Base-by-base conservation (phyloP, 2,797 vertebrate species). In the Morus bassanus region DNA sequence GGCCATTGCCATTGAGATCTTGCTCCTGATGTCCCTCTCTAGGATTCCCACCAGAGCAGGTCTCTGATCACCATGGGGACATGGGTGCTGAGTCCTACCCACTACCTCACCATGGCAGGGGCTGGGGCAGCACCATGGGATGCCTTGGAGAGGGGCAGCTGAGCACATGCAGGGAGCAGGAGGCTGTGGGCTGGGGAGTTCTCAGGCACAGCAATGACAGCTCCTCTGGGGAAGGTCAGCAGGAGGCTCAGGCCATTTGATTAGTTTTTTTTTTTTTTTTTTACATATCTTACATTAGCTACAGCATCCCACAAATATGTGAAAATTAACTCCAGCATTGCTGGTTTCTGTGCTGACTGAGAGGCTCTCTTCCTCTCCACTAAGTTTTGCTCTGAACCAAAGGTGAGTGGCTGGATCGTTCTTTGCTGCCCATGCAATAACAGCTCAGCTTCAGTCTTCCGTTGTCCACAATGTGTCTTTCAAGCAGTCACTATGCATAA, bases 71-170 rank as follows among this genome's bases (percentile, higher is more conserved):
- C 33, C n/a, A 6, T 43, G 25, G 25, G 11, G 31, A 57, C 1
- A 3, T 50, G 18, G 7, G 9, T 67, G 17, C 35, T 43, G 43
- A 67, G 17, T 50, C 25, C 43, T 67, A 41, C 19, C 2, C 12
- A 4, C 9, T 23, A 9, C 21, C 11, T 23, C 12, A 30, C 16
- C 21, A 6, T 1, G 1, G 9, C 16, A 43, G 17, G 25, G 35
- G 8, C 24, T n/a, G 10, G 31, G 30, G 8, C 39, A n/a, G n/a
- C 2, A 1, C 31, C 4, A 2, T 30, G n/a, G 19, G 13, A 28
- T 61, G 39, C 28, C 56, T 37, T n/a, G 43, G 23, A 69, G n/a
- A 73, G 7, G 19, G 21, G 23, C 45, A 24, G 7, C 9, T 56
- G 27, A 7, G 5, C 17, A 30, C 9, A 17, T 3, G 1, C 27